Evolutionary conservation across 2,797 vertebrate species (phyloP).

Genomic region (Acomys russatus): DNA sequence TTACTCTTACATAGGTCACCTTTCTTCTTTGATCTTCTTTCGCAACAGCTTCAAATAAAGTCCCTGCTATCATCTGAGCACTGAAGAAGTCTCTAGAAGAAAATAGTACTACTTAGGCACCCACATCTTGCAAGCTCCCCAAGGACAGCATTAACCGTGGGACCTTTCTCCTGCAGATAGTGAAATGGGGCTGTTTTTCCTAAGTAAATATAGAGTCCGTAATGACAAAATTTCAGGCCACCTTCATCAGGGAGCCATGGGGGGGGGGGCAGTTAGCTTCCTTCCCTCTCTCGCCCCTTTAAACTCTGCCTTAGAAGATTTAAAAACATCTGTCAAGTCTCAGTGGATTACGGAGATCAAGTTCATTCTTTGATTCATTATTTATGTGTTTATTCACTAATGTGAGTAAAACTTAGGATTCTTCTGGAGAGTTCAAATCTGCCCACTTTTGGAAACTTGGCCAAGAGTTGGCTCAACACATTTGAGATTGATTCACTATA

Average conservation of each 20-base stretch:
- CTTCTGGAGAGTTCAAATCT: neutral
- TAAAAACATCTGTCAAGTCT: neutral
- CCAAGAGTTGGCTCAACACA: neutral
- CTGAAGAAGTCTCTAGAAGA: conserved; percentile 28
- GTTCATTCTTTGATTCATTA: conserved; percentile 41
- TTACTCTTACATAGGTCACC: conserved; percentile 56
- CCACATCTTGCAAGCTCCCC: conserved; percentile 27
- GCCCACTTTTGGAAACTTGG: neutral
- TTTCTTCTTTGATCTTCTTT: conserved; percentile 65
- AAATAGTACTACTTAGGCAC: neutral
- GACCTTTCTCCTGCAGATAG: neutral
- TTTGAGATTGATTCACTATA: conserved; percentile 27
- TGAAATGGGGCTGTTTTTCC: neutral
- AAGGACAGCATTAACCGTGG: neutral
- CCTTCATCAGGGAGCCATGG: neutral
- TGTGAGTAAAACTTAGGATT: neutral
- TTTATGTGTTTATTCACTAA: neutral
- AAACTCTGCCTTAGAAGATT: neutral
- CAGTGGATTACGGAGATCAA: neutral
- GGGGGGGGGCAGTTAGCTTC: neutral
- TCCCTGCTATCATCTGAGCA: neutral
- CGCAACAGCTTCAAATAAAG: conserved; percentile 60
- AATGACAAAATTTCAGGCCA: neutral
- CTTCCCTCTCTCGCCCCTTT: neutral
- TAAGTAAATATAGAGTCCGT: neutral